phyloP scores from a whole-genome alignment of 2,888 invertebrate species.

The Hydrotaea diabolus region DNA sequence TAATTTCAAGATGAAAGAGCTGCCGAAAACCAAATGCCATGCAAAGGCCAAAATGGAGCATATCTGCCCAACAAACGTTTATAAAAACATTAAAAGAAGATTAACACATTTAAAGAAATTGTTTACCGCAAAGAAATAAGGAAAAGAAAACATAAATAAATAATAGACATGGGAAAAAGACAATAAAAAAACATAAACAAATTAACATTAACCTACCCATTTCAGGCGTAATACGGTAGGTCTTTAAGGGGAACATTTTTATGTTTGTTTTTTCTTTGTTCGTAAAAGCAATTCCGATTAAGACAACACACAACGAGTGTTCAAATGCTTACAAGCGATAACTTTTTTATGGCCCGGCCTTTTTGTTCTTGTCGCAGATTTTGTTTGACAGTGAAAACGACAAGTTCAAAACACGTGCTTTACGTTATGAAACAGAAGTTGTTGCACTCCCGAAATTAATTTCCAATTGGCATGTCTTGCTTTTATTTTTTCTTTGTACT shows the following conservation, averaged over 20 bases:
- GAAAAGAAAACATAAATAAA: not conserved
- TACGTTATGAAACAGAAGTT: not conserved
- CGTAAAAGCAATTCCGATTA: not conserved
- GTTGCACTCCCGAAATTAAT: slow-evolving; percentile 23
- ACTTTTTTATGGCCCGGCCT: not conserved
- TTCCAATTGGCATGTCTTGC: slow-evolving; percentile 28
- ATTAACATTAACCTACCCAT: slow-evolving; percentile 43
- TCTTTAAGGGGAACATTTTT: not conserved
- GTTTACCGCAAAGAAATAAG: not conserved
- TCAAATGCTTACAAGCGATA: not conserved
- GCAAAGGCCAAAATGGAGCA: too few species aligned
- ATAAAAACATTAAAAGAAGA: not conserved
- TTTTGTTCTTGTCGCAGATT: not conserved
- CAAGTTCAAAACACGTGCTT: slow-evolving; percentile 10
- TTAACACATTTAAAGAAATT: slow-evolving; percentile 15
- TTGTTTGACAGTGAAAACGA: not conserved
- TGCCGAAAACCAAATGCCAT: too few species aligned
- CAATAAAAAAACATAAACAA: slow-evolving; percentile 7
- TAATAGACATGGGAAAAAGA: not conserved
- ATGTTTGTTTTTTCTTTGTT: too few species aligned
- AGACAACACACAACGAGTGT: slow-evolving; percentile 21
- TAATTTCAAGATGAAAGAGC: too few species aligned
- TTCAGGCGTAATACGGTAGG: slow-evolving; percentile 25
- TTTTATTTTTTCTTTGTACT: not conserved
- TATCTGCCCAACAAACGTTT: too few species aligned